A percentile compares a stretch with the other conserved stretches of the same genome.
Evolutionary conservation across 2,113 vertebrate genomes (phyloP).

Genomic region (Ptychochromis oligacanthus): DNA sequence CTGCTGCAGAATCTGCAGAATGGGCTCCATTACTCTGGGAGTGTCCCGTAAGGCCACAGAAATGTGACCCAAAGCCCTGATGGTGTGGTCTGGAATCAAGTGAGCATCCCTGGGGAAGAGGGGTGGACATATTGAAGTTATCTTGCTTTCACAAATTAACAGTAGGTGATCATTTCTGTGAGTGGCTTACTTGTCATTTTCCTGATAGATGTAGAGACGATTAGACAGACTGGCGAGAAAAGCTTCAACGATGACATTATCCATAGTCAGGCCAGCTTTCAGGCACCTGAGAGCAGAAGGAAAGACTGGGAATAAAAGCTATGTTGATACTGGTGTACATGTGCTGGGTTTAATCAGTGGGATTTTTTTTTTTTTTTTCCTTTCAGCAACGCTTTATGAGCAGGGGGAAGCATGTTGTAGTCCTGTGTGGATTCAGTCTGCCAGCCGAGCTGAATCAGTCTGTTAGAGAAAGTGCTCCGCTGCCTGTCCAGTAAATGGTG

Average conservation of each 20-base stretch:
- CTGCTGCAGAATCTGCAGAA: slow-evolving; percentile 98
- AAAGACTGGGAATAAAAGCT: neutral
- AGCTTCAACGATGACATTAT: slow-evolving; percentile 94
- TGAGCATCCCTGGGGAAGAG: slow-evolving; percentile 85
- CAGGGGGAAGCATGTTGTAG: neutral
- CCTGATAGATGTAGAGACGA: slow-evolving; percentile 97
- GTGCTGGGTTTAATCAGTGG: neutral
- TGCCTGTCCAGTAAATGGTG: too few species aligned
- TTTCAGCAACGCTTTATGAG: neutral
- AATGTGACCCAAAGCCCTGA: slow-evolving; percentile 95
- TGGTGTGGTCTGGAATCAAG: slow-evolving; percentile 97
- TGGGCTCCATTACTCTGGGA: slow-evolving; percentile 96
- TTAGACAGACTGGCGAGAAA: slow-evolving; percentile 98
- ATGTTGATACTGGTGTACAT: neutral
- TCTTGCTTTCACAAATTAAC: neutral
- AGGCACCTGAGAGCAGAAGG: slow-evolving; percentile 83
- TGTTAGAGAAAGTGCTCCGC: too few species aligned
- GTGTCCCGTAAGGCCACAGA: slow-evolving; percentile 94
- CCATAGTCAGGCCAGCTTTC: slow-evolving; percentile 92
- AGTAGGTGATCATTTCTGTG: neutral
- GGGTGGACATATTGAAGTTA: neutral
- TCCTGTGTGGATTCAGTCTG: neutral
- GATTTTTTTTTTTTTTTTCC: too few species aligned
- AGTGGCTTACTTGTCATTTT: slow-evolving; percentile 92
- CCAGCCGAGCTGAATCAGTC: too few species aligned